A percentile compares a stretch with the other conserved stretches of the same genome.
phyloP scores from a whole-genome alignment of 2,797 vertebrate genomes.

The Neosilurus hyrtlii region DNA sequence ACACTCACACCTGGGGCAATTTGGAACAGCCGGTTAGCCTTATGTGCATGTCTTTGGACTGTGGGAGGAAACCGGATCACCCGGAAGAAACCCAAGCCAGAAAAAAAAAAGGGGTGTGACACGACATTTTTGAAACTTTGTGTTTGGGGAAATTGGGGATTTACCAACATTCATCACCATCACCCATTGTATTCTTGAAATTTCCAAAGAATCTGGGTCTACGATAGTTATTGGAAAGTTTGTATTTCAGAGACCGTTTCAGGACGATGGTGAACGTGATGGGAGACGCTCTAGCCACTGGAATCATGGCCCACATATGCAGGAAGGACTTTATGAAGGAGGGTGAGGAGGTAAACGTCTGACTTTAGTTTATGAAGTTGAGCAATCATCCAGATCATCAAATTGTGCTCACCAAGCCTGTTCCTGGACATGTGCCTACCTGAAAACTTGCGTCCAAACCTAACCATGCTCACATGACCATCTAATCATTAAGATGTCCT shows the following conservation, averaged over 20 bases:
- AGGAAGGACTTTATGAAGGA: constrained; percentile 93
- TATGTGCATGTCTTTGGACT: too few relatives aligned
- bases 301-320: constrained; percentile 97
- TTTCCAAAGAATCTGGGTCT: not conserved
- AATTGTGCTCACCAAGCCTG: not conserved
- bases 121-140: not conserved
- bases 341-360: constrained; percentile 79
- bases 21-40: too few relatives aligned
- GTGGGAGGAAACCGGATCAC: too few relatives aligned
- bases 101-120: too few relatives aligned
- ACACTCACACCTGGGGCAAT: too few relatives aligned
- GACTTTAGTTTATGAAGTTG: not conserved
- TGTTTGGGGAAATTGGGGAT: too few relatives aligned
- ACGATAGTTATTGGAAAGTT: not conserved
- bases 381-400: not conserved
- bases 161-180: not conserved
- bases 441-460: too few relatives aligned
- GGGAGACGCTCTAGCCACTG: constrained; percentile 91
- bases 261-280: constrained; percentile 98
- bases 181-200: not conserved
- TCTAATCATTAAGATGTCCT: too few relatives aligned
- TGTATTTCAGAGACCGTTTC: constrained; percentile 85
- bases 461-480: too few relatives aligned
- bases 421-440: too few relatives aligned
- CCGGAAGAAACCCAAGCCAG: too few relatives aligned